Base-by-base conservation (phyloP, 2,797 vertebrate species). In the Ctenopoma multispine region DNA sequence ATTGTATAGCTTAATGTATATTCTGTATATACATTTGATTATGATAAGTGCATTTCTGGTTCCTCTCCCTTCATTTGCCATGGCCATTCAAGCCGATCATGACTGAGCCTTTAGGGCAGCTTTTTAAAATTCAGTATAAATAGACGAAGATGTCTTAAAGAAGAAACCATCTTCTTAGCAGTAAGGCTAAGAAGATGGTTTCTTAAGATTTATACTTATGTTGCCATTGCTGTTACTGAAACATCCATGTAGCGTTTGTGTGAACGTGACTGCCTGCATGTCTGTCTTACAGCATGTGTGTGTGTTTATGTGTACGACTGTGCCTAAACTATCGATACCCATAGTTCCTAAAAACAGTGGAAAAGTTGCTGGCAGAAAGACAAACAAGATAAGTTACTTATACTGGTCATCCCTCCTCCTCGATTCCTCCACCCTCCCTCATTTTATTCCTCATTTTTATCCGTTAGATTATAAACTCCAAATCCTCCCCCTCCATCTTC, bases 341-440 rank as follows among this genome's bases (percentile, higher is more conserved):
- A 43, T 49, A 11, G 50, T 68, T 78, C 24, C 47, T 61, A 43
- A 74, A 69, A 64, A 23, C 29, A 57, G 29, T 47, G n/a, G 44
- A 74, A 83, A 84, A 75, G 79, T 83, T 83, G 58, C 63, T 7
- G 21, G 44, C 57, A 69, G 62, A 75, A 63, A 83, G 66, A 55
- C 44, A 81, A 86, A 80, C 48, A 88, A 82, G 79, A 82, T 72
- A 87, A 80, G 79, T 84, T 86, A 47, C 65, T 69, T 76, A 60
- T 73, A 48, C 79, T 77, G 66, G 55, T 61, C 15, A 10, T 72
- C 65, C 80, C 70, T 66, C 68, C 77, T 66, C 55, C 73, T 75
- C 65, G 21, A n/a, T 48, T 65, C 66, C 54, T 54, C 55, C 48
- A 38, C 15, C 40, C 56, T 58, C 72, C 64, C 46, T 76, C 69